Base-by-base conservation (phyloP, 2,113 vertebrate genomes). In the Istiophorus platypterus region DNA sequence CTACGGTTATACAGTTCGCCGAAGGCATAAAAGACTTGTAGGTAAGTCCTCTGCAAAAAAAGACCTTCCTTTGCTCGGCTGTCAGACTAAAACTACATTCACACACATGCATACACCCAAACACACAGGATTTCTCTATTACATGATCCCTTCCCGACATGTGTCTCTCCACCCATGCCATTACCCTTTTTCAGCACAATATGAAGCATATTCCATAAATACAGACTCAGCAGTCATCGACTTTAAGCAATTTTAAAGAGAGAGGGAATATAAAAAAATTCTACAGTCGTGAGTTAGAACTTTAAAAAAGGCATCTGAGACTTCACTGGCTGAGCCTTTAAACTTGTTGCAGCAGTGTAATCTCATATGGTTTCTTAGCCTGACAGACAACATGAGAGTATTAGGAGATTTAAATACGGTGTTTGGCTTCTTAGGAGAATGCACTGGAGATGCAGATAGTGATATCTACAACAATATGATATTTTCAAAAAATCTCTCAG, bases 1-100 rank as follows among this genome's bases (percentile, higher is more conserved):
- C 52, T 70, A 52, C 37, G 57, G 34, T 34, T 86, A 76, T 74
- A 88, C 59, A 73, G 29, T 63, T 11, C 22, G 85, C 67, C 1
- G 1, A 24, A 31, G 76, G 24, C 14, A 74, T 41, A 45, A 54
- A 75, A 34, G 61, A 66, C 59, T 14, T 64, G 39, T 14, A 52
- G 61, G 64, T 68, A 85, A 66, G 70, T 49, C 39, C 24, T 59
- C 73, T 24, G 29, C 39, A n/a, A 41, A 9, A 61, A 51, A 61
- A 65, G 9, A 20, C 13, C 45, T 71, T 66, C 63, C 31, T 49
- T 65, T 37, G 18, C 7, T 59, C 37, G 45, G 4, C 56, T 81
- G 66, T 71, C 51, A 66, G 37, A 8, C 7, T 26, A 24, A 76
- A 45, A 59, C 20, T 29, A n/a, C 39, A 52, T 8, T 27, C 20